Evolutionary conservation across 2,888 invertebrate species (phyloP), one percentile per base, ranked within the genome.

Genomic region (Conchocele bisecta): DNA sequence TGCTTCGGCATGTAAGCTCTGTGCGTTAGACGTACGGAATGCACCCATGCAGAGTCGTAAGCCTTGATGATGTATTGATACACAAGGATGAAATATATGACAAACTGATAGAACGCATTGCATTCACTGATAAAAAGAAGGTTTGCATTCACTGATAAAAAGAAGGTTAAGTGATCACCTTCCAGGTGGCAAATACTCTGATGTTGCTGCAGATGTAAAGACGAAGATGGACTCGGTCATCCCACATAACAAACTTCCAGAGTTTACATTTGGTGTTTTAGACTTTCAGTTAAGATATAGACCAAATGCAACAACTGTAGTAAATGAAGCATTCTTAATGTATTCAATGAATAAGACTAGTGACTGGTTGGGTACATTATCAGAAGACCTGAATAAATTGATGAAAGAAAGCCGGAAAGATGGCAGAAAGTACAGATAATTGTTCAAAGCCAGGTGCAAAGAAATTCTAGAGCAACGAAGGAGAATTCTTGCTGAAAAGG

Each of bases 201-300:
- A 35, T 11, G 37, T 35, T 11, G n/a, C 37, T 35, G 37, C 11
- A 35, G 37, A 35, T 11, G n/a, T 35, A n/a, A 35, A 35, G n/a
- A 35, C 11, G 11, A 35, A 35, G 26, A 13, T 24, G 20, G 11
- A 17, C 2, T 22, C 48, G 22, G 26, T 24, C 17, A 3, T 7
- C n/a, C 33, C 56, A 9, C 39, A 56, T 26, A 31, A 39, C 26
- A 56, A 56, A 22, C 28, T 56, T 26, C 56, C 37, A 37, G 39
- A 56, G 22, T 31, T 56, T 15, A 41, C 37, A 35, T 35, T 35
- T 35, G 37, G 37, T 11, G 37, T 35, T 11, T n/a, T n/a, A n/a
- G n/a, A n/a, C n/a, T n/a, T n/a, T n/a, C n/a, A n/a, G n/a, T n/a
- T n/a, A n/a, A 35, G 37, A 35, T 35, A 35, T 35, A 11, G 37